These are phyloP conservation scores for Cecidostiba fungosa DNA, from an alignment of 2,888 invertebrate species.

Conservation along the genomic window DNA sequence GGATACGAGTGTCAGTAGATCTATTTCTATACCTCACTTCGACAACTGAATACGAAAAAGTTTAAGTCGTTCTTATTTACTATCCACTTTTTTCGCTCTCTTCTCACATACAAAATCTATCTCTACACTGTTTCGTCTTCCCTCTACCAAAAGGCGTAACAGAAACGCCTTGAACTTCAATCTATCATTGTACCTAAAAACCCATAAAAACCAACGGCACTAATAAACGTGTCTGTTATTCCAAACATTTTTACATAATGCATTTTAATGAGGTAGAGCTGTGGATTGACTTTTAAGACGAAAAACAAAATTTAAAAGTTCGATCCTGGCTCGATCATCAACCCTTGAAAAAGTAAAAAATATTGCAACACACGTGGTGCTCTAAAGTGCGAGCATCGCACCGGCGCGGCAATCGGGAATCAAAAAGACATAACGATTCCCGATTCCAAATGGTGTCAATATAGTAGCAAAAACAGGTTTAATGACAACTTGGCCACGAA, in stretches of 20 bases:
- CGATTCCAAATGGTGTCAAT: slow-evolving; percentile 6
- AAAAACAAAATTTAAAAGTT: neutral
- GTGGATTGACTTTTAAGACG: slow-evolving; percentile 24
- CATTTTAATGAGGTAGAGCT: slow-evolving; percentile 15
- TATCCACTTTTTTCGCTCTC: slow-evolving; percentile 17
- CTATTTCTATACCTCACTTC: neutral
- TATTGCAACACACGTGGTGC: slow-evolving; percentile 11
- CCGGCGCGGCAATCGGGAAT: slow-evolving; percentile 18
- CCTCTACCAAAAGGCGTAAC: slow-evolving; percentile 9
- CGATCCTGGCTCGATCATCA: slow-evolving; percentile 5
- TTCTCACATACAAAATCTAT: slow-evolving; percentile 25
- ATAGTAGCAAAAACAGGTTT: slow-evolving; percentile 53
- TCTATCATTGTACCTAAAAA: neutral
- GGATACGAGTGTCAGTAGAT: neutral
- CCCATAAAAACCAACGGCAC: slow-evolving; percentile 46
- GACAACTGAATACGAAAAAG: slow-evolving; percentile 11
- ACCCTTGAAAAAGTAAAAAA: slow-evolving; percentile 11
- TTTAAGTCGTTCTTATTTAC: neutral
- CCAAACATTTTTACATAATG: neutral
- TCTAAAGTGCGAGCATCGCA: neutral
- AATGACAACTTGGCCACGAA: slow-evolving; percentile 55
- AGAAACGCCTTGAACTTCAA: slow-evolving; percentile 31
- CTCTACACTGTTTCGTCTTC: slow-evolving; percentile 19
- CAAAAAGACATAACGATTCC: slow-evolving; percentile 27
- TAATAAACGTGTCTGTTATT: slow-evolving; percentile 40